These are phyloP conservation scores for Drosophila ironensis DNA, from an alignment of 1,140 invertebrate species.

Conservation along the genomic window DNA sequence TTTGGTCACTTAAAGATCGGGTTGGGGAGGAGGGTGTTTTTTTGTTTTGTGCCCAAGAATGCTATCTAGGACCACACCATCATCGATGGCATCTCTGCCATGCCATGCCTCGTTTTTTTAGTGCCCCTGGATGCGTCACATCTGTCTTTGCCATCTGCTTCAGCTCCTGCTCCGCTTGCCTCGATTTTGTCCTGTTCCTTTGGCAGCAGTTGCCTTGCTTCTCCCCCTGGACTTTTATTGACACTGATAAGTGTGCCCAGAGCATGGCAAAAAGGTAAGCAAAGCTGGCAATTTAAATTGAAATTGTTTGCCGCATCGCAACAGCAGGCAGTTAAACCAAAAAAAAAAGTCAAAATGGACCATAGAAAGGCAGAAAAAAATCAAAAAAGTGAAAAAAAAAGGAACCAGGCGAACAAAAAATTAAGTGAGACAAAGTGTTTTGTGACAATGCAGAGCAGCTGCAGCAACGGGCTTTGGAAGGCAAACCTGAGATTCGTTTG, in stretches of 20 bases:
- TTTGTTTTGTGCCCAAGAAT: conserved; percentile 18
- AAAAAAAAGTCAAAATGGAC: conserved; percentile 10
- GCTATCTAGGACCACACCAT: conserved; percentile 3
- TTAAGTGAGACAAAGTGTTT: conserved; percentile 79
- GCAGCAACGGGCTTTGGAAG: conserved; percentile 8
- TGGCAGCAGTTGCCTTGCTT: conserved; percentile 29
- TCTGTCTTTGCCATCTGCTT: conserved; percentile 36
- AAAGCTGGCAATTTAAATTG: conserved; percentile 78
- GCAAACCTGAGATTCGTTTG: conserved; percentile 23
- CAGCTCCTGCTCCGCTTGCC: conserved; percentile 11
- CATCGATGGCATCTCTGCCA: conserved; percentile 6
- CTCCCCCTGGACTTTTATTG: conserved; percentile 74
- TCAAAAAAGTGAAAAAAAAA: conserved; percentile 34
- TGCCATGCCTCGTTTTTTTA: conserved; percentile 2
- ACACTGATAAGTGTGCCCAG: conserved; percentile 78
- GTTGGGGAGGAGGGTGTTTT: no score
- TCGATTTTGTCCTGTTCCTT: conserved; percentile 22
- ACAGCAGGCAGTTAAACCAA: conserved; percentile 62
- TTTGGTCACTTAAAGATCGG: conserved; percentile 24
- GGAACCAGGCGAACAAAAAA: conserved; percentile 63
- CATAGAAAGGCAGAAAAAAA: conserved; percentile 18
- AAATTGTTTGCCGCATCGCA: conserved; percentile 75
- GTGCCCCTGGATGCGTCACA: conserved; percentile 27
- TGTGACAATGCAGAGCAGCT: conserved; percentile 59
- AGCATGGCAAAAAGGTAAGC: conserved; percentile 70